Evolutionary conservation across 2,888 invertebrate species (phyloP), one percentile per base, ranked within the genome.

Genomic region (Limenitis camilla): DNA sequence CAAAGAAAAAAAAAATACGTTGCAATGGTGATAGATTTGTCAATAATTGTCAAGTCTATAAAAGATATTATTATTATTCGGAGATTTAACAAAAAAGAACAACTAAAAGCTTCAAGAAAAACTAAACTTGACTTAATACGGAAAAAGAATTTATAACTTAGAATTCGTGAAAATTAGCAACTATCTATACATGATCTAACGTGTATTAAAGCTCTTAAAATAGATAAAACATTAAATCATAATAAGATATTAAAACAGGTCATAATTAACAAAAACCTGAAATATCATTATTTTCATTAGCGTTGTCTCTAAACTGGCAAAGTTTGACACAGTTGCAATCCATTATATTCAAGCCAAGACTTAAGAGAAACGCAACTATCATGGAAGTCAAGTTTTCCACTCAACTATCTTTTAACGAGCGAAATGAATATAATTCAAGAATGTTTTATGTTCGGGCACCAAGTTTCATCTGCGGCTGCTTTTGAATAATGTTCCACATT

Each of bases 401-500:
- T 74, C 68, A 68, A 77, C 74, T 77, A 75, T 75, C 73, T 76
- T 76, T 72, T 60, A 57, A 61, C 56, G 60, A 59, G 53, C 52
- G 50, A 48, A 61, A 63, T 55, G 52, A 61, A 57, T 58, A 61
- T 74, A 76, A 74, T 75, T 75, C 72, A 65, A 67, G 72, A 76
- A 75, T 77, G 74, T 79, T 81, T 76, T 70, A 73, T 72, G 70
- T 67, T 66, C 71, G 66, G 62, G 65, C 66, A 68, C 66, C 61
- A 62, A 75, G 80, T 74, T 79, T 81, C 83, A 83, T 84, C 80
- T 84, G 82, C 69, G 83, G 83, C 64, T 69, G 73, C 68, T 63
- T 65, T 69, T 82, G 78, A 84, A 79, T 85, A 83, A 85, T 84
- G 78, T 71, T 65, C 60, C 64, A 71, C 83, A 85, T 84, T 85